Percentiles rank a stretch among this genome's conserved stretches.
Evolutionary conservation across 2,113 vertebrate species (phyloP).

Genomic region (Beaufortia kweichowensis): DNA sequence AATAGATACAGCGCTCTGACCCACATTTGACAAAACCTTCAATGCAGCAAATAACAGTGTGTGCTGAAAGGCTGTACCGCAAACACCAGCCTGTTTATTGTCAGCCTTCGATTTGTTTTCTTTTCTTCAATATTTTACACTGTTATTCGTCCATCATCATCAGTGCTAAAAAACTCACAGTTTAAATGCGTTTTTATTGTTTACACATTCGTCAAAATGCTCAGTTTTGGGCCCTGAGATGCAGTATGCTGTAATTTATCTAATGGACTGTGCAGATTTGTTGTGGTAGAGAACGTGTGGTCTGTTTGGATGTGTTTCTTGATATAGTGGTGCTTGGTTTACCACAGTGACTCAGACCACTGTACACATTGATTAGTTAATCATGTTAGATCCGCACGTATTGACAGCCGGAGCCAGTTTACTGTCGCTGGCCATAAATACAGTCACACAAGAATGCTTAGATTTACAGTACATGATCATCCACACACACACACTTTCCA

Average conservation of each 20-base stretch:
- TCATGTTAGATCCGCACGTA: slow-evolving; percentile 35
- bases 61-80: slow-evolving; percentile 33
- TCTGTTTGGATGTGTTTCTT: slow-evolving; percentile 27
- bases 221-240: slow-evolving; percentile 11
- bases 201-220: neutral
- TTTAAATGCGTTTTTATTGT: slow-evolving; percentile 5
- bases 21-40: slow-evolving; percentile 52
- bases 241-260: slow-evolving; percentile 20
- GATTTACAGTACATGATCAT: slow-evolving; percentile 19
- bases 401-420: slow-evolving; percentile 40
- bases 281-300: neutral
- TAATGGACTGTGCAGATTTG: slow-evolving; percentile 15
- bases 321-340: slow-evolving; percentile 29
- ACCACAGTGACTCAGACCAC: slow-evolving; percentile 33
- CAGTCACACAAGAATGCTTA: slow-evolving; percentile 1
- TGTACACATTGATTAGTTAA: slow-evolving; percentile 49
- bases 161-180: neutral
- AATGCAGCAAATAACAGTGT: slow-evolving; percentile 38
- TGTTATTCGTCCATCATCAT: neutral
- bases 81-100: neutral
- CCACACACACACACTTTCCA: neutral
- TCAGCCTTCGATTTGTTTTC: neutral
- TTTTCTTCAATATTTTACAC: neutral
- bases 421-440: slow-evolving; percentile 38
- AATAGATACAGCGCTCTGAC: slow-evolving; percentile 49